A percentile compares a stretch with the other conserved stretches of the same genome.
Evolutionary conservation across 2,113 vertebrate species (phyloP).

Genomic region (Chaenocephalus aceratus): DNA sequence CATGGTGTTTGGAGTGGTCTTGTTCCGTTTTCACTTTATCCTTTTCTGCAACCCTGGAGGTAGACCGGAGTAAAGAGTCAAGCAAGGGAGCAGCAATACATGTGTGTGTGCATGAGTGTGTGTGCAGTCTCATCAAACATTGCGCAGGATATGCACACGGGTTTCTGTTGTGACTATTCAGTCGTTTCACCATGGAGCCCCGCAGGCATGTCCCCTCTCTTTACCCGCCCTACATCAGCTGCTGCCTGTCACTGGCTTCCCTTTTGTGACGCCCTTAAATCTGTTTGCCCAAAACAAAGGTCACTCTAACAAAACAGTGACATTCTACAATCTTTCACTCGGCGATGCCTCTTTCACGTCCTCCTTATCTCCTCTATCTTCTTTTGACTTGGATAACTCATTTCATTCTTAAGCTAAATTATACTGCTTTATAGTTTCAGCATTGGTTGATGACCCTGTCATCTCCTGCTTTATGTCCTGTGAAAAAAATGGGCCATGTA

Average conservation of each 20-base stretch:
- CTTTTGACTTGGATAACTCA: constrained; percentile 59
- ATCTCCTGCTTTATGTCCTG: constrained; percentile 55
- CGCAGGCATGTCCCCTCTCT: constrained; percentile 72
- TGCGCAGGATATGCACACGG: constrained; percentile 59
- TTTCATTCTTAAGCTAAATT: constrained; percentile 49
- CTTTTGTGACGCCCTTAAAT: constrained; percentile 75
- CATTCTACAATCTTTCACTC: constrained; percentile 50
- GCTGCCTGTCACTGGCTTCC: constrained; percentile 59
- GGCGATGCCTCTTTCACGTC: constrained; percentile 32
- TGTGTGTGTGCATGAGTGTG: constrained; percentile 29
- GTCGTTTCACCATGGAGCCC: constrained; percentile 78
- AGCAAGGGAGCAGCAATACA: constrained; percentile 69
- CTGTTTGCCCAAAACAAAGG: constrained; percentile 80
- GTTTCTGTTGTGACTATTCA: constrained; percentile 56
- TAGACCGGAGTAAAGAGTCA: constrained; percentile 60
- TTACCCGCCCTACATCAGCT: constrained; percentile 71
- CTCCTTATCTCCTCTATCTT: constrained; percentile 25
- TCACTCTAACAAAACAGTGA: constrained; percentile 64
- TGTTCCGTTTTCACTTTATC: constrained; percentile 56
- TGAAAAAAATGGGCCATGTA: constrained; percentile 63
- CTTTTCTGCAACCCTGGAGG: constrained; percentile 65
- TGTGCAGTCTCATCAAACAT: constrained; percentile 48
- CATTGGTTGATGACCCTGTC: constrained; percentile 57
- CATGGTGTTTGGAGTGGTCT: constrained; percentile 64
- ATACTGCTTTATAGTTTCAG: constrained; percentile 51